phyloP scores from a whole-genome alignment of 2,113 vertebrate genomes.

The Fregetta grallaria region DNA sequence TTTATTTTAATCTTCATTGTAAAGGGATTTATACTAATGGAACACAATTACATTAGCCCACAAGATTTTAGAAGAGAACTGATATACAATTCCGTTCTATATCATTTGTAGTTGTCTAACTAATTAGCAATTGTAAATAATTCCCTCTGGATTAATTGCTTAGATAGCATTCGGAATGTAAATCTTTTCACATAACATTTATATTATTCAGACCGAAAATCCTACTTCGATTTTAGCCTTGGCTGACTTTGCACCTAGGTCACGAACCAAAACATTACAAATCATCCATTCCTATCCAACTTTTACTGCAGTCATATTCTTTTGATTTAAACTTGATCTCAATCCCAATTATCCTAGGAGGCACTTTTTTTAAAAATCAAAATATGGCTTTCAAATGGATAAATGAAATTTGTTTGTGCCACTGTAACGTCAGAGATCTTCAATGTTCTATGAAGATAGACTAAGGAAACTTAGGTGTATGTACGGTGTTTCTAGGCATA shows the following conservation, averaged over 20 bases:
- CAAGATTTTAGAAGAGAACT: conserved; percentile 21
- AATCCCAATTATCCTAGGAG: not conserved
- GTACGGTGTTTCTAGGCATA: not conserved
- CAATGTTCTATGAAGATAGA: not conserved
- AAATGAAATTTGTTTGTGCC: not conserved
- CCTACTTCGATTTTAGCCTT: conserved; percentile 40
- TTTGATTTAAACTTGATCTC: not conserved
- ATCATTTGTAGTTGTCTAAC: conserved; percentile 42
- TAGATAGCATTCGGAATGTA: conserved; percentile 45
- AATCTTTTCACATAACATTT: conserved; percentile 37
- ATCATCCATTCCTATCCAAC: not conserved
- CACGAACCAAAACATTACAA: conserved; percentile 12
- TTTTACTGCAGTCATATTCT: not conserved
- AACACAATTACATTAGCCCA: conserved; percentile 30
- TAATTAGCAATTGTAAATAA: conserved; percentile 60
- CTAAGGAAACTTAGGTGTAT: not conserved
- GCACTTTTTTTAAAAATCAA: not conserved
- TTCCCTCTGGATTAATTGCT: conserved; percentile 47
- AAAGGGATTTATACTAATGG: conserved; percentile 41
- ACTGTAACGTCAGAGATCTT: not conserved
- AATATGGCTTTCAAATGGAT: not conserved
- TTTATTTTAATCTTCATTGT: conserved; percentile 53
- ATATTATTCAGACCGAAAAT: not conserved
- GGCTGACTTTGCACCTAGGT: conserved; percentile 38
- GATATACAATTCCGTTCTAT: conserved; percentile 20